Evolutionary conservation across 2,888 invertebrate genomes (phyloP), one percentile per base, ranked within the genome.

Genomic region (Papilio gigon): DNA sequence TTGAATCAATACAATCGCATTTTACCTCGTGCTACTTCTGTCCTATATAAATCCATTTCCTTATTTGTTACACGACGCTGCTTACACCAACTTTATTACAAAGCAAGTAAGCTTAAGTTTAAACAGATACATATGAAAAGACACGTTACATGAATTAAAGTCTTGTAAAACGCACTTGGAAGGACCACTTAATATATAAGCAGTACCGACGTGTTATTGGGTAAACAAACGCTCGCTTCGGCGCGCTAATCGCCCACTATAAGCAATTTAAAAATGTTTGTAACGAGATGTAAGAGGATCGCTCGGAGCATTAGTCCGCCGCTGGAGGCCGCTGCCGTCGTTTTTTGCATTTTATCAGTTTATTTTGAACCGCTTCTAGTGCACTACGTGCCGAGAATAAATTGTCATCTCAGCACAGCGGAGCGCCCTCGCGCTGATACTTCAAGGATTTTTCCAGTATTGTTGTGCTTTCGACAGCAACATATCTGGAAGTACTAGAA

Each of bases 341-440:
- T 59, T 70, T 71, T 71, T 70, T 69, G 71, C 71, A 73, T 77
- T 76, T 76, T 76, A 75, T 74, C 76, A 74, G 74, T 75, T 73
- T 74, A 74, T 74, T 75, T 76, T 73, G 71, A 75, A 75, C 71
- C 72, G 71, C 72, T 65, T 66, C 65, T 68, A 61, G 70, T 68
- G 66, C 56, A 70, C 70, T 77, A 73, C 77, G 77, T 77, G 77
- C 72, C 68, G 67, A 60, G 77, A 77, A 77, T 77, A 75, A 76
- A 77, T 77, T 75, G 73, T 33, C 67, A 37, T 42, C 59, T 56
- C 60, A 71, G 66, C 68, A 58, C 63, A 68, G 67, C 60, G 44
- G 47, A 72, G 70, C 64, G 65, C 47, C 70, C 50, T 59, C 47
- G 53, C 64, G 67, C 62, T 66, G 67, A 63, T 68, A 64, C 67